Evolutionary conservation across 1,140 invertebrate genomes (phyloP).

Genomic region (Trichonephila clavipes): DNA sequence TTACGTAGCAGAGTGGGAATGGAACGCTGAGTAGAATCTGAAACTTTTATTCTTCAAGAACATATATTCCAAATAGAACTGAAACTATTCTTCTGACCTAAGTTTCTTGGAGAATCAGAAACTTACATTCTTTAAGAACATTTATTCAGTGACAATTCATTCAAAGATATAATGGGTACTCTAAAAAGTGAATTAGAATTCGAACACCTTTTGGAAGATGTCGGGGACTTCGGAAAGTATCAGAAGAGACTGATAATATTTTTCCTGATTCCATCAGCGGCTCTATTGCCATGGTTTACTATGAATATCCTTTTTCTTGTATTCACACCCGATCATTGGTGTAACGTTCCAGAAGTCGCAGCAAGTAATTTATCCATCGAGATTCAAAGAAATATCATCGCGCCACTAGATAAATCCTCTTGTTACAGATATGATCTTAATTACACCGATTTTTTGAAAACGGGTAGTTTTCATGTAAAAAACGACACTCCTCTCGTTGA

Average conservation of each 20-base stretch:
- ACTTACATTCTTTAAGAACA: too few species aligned
- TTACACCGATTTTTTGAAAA: conserved; percentile 75
- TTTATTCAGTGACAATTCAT: background rate
- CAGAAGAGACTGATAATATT: conserved; percentile 69
- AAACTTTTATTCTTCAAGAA: background rate
- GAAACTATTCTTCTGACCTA: too few species aligned
- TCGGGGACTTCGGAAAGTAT: conserved; percentile 76
- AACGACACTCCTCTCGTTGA: conserved; percentile 20
- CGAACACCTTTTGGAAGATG: conserved; percentile 75
- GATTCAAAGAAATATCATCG: conserved; percentile 19
- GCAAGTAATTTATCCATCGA: conserved; percentile 76
- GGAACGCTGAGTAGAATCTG: background rate
- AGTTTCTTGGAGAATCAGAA: too few species aligned
- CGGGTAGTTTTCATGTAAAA: background rate
- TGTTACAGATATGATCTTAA: conserved; percentile 79
- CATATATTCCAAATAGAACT: background rate
- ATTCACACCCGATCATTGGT: conserved; percentile 78
- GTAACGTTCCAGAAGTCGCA: conserved; percentile 76
- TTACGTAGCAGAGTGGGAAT: background rate
- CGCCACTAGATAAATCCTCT: background rate
- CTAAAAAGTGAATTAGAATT: conserved; percentile 72
- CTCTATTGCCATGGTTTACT: conserved; percentile 62
- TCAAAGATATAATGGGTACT: background rate
- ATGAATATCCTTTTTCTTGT: conserved; percentile 74
- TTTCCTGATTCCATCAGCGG: conserved; percentile 66